Base-by-base conservation (phyloP, 1,140 invertebrate species). In the Plodia interpunctella region DNA sequence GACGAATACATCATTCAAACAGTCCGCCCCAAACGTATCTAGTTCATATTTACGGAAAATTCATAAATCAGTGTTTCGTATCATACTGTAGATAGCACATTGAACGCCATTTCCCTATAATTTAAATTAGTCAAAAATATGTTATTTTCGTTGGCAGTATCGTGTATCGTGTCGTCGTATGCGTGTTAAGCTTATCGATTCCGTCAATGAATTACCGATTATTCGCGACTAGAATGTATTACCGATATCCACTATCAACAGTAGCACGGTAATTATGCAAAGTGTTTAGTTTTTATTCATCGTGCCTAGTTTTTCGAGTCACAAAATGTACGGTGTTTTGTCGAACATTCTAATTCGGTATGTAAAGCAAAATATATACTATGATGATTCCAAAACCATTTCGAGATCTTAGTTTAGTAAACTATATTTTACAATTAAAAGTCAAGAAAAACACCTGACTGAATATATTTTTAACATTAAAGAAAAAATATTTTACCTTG, bases 401-500 rank as follows among this genome's bases (percentile, higher is more conserved):
- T n/a, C n/a, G n/a, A n/a, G n/a, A n/a, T n/a, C n/a, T n/a, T n/a
- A n/a, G n/a, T n/a, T n/a, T n/a, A n/a, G n/a, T n/a, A n/a, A n/a
- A n/a, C n/a, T n/a, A n/a, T n/a, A n/a, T n/a, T n/a, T n/a, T n/a
- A n/a, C n/a, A n/a, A n/a, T n/a, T n/a, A n/a, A n/a, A n/a, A n/a
- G n/a, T n/a, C n/a, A n/a, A n/a, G n/a, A n/a, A n/a, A n/a, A n/a
- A n/a, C n/a, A n/a, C n/a, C n/a, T n/a, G n/a, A n/a, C n/a, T n/a
- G n/a, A n/a, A n/a, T n/a, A n/a, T n/a, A 74, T 73, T 72, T 59
- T 66, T 65, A 52, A 72, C 68, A 75, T 61, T 65, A 66, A 73
- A 76, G 9, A n/a, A n/a, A n/a, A n/a, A n/a, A n/a, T n/a, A n/a
- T n/a, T n/a, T n/a, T n/a, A n/a, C n/a, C n/a, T n/a, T n/a, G n/a